These are phyloP conservation scores for Holothuria scabra DNA, from an alignment of 53 echinoderm and acorn worm species.

Conservation along the genomic window DNA sequence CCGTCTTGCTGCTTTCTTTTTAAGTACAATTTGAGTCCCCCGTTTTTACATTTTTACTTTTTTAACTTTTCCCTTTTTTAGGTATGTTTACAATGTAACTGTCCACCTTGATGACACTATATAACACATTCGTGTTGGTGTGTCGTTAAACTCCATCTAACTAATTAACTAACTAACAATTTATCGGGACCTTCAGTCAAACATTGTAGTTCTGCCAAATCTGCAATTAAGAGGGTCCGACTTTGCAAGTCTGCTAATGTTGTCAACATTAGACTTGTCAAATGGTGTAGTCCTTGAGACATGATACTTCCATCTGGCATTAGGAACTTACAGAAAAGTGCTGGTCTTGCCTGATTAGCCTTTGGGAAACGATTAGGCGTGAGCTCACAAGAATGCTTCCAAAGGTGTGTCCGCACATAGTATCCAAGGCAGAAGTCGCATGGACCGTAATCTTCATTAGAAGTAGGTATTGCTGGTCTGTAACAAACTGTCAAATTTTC, in stretches of 20 bases:
- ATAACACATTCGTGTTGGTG: too few species aligned
- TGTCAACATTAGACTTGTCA: too few species aligned
- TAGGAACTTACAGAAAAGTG: constrained; percentile 6
- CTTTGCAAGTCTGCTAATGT: too few species aligned
- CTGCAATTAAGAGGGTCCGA: constrained; percentile 8
- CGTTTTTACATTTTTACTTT: too few species aligned
- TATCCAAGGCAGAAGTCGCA: constrained; percentile 42
- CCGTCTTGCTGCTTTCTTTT: too few species aligned
- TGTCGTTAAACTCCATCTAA: too few species aligned
- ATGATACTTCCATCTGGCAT: neutral
- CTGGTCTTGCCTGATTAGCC: neutral
- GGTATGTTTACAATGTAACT: too few species aligned
- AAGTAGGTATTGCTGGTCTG: neutral
- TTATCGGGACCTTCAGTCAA: constrained; percentile 24
- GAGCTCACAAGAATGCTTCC: constrained; percentile 38
- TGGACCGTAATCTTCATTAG: constrained; percentile 30
- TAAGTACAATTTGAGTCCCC: too few species aligned
- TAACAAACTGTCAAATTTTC: constrained; percentile 18
- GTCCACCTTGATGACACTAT: too few species aligned
- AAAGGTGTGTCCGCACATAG: constrained; percentile 30
- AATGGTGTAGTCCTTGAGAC: constrained; percentile 3
- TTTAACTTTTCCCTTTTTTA: too few species aligned
- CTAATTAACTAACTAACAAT: too few species aligned
- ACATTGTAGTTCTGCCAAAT: constrained; percentile 41
- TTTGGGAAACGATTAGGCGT: too few species aligned